These are phyloP conservation scores for Gallinago paraguaiae DNA, from an alignment of 2,113 vertebrate genomes.

Conservation along the genomic window DNA sequence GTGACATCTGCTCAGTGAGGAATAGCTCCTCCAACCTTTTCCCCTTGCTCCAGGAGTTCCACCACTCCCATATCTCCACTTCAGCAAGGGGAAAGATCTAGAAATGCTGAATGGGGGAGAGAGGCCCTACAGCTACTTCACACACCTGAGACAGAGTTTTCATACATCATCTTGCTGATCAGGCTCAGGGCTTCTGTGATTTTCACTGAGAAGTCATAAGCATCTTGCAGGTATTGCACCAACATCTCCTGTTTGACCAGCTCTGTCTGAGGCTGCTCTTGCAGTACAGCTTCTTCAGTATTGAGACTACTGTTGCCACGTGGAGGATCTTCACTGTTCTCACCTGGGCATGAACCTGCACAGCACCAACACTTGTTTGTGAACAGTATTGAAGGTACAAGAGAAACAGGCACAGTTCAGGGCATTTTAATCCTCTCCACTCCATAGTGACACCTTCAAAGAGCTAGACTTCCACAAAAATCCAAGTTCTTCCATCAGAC, in stretches of 20 bases:
- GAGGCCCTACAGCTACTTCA: background rate
- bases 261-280: constrained; percentile 31
- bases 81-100: background rate
- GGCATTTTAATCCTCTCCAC: background rate
- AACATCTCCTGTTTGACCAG: constrained; percentile 92
- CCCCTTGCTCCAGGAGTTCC: background rate
- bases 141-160: constrained; percentile 89
- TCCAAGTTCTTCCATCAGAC: background rate
- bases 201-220: constrained; percentile 87
- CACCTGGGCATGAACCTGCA: background rate
- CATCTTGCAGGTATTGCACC: constrained; percentile 92
- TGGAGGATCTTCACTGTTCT: background rate
- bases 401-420: background rate
- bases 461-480: background rate
- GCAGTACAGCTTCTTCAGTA: background rate
- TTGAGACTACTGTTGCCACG: background rate
- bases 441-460: background rate
- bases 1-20: background rate
- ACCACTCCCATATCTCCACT: background rate
- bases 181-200: constrained; percentile 87
- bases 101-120: background rate
- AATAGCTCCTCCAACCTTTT: background rate
- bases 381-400: background rate
- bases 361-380: background rate
- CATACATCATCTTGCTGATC: constrained; percentile 91